Conservation (phyloP, 1,140 invertebrate genomes). For the Calephelis virginiensis region DNA sequence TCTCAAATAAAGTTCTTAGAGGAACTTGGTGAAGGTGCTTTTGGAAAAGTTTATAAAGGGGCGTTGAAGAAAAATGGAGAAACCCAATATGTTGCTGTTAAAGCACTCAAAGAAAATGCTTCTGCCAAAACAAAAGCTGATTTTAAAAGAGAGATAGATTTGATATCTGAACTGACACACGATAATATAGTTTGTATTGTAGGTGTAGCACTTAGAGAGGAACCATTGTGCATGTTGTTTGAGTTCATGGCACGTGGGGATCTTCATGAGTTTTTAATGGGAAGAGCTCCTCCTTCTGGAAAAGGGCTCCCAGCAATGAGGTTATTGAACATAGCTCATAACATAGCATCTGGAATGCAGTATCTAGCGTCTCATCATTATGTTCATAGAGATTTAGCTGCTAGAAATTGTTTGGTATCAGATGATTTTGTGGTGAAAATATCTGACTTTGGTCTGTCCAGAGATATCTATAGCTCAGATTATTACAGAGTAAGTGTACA, state of each 20-base stretch:
- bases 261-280: conserved; percentile 95
- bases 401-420: conserved; percentile 96
- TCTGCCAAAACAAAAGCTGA: conserved; percentile 94
- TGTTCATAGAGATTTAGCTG: conserved; percentile 97
- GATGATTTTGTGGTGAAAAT: conserved; percentile 96
- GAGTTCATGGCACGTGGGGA: conserved; percentile 97
- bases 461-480: conserved; percentile 94
- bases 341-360: conserved; percentile 98
- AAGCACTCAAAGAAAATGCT: conserved; percentile 96
- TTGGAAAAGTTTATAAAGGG: conserved; percentile 97
- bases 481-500: conserved; percentile 82
- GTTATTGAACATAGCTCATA: conserved; percentile 89
- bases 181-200: conserved; percentile 97
- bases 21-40: conserved; percentile 97
- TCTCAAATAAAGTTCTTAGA: conserved; percentile 93
- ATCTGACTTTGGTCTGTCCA: conserved; percentile 96
- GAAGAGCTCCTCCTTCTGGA: conserved; percentile 90
- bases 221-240: conserved; percentile 97
- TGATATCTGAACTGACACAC: conserved; percentile 96
- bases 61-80: conserved; percentile 86
- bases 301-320: conserved; percentile 72
- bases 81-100: conserved; percentile 92
- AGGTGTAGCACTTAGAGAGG: conserved; percentile 93
- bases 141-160: conserved; percentile 93
- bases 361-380: conserved; percentile 97